A percentile compares a stretch with the other conserved stretches of the same genome.
Conservation (phyloP, 2,797 vertebrate species). For the Spheniscus humboldti region DNA sequence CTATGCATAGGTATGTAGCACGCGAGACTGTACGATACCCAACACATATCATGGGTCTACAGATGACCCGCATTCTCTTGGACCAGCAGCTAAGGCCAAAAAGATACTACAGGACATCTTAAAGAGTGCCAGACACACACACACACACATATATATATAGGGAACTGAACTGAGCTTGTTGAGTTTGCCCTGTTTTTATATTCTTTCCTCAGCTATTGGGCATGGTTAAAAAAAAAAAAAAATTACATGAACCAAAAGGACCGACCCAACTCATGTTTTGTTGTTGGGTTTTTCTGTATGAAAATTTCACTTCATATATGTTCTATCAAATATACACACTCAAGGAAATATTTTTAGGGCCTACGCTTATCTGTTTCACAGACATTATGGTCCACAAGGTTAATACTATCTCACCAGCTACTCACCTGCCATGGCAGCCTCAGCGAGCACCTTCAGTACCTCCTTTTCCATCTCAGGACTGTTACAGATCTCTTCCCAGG, state of each 20-base stretch:
- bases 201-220: neutral
- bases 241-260: neutral
- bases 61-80: neutral
- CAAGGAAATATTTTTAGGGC: neutral
- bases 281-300: neutral
- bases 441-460: conserved; percentile 85
- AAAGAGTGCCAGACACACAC: neutral
- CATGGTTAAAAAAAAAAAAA: neutral
- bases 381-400: neutral
- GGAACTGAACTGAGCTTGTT: neutral
- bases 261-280: neutral
- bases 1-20: accelerated
- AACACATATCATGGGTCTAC: neutral
- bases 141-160: neutral
- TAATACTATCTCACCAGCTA: neutral
- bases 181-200: neutral
- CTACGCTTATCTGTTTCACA: neutral
- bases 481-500: conserved; percentile 87
- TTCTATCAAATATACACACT: neutral
- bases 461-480: conserved; percentile 86
- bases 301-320: neutral
- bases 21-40: neutral
- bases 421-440: conserved; percentile 85
- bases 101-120: neutral
- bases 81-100: neutral